Conservation (phyloP, 2,888 invertebrate species). For the Cremastobaeus sp. region DNA sequence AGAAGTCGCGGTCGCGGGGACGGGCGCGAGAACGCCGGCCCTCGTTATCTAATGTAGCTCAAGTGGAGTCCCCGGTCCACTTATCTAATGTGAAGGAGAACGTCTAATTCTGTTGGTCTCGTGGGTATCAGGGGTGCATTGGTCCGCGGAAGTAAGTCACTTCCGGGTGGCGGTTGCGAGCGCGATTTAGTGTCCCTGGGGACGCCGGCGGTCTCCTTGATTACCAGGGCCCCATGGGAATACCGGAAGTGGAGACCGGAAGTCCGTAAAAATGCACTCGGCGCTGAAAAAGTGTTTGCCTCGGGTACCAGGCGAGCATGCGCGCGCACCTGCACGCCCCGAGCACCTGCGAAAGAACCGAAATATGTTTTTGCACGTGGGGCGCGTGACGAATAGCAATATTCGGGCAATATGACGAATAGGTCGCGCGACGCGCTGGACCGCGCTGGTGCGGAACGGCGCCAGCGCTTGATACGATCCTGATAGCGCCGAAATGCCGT, state of each 20-base stretch:
- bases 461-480: slow-evolving; percentile 69
- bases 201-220: slow-evolving; percentile 71
- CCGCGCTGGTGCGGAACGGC: slow-evolving; percentile 21
- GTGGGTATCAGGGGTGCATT: slow-evolving; percentile 62
- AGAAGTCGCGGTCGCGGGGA: not conserved
- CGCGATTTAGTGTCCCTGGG: slow-evolving; percentile 67
- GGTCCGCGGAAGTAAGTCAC: slow-evolving; percentile 34
- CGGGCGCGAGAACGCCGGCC: not conserved
- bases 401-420: slow-evolving; percentile 58
- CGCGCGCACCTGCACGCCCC: not conserved
- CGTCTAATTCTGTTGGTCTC: slow-evolving; percentile 62
- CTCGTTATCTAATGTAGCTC: slow-evolving; percentile 35
- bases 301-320: slow-evolving; percentile 66
- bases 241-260: slow-evolving; percentile 46
- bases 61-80: not conserved
- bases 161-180: slow-evolving; percentile 29
- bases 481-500: slow-evolving; percentile 75
- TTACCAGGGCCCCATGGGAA: slow-evolving; percentile 68
- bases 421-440: slow-evolving; percentile 17
- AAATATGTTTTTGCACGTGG: slow-evolving; percentile 29
- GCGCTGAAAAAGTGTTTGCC: slow-evolving; percentile 68
- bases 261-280: slow-evolving; percentile 58
- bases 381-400: slow-evolving; percentile 41
- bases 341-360: slow-evolving; percentile 25
- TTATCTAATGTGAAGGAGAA: slow-evolving; percentile 40